phyloP scores from a whole-genome alignment of 2,888 invertebrate species.

The Carcina quercana region DNA sequence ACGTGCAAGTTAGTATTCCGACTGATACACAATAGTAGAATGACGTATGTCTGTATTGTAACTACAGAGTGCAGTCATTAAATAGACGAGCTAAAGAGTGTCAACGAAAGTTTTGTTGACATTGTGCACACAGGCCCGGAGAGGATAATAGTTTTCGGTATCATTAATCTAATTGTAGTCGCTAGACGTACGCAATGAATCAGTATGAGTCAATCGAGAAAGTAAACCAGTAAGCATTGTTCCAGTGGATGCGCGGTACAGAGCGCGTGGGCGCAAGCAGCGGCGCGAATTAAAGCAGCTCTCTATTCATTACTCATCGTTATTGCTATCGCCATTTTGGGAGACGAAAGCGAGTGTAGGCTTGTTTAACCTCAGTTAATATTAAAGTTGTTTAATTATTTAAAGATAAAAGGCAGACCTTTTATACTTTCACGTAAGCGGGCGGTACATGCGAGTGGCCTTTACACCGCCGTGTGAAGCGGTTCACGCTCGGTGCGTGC shows the following conservation, averaged over 20 bases:
- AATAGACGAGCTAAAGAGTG: constrained; percentile 15
- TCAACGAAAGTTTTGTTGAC: constrained; percentile 46
- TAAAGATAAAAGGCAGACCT: constrained; percentile 33
- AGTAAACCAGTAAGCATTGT: constrained; percentile 73
- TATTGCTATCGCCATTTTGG: constrained; percentile 68
- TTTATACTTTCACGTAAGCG: constrained; percentile 39
- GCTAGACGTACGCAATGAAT: constrained; percentile 62
- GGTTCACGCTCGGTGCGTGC: constrained; percentile 47
- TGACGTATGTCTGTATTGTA: too few species aligned
- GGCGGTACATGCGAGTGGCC: constrained; percentile 43
- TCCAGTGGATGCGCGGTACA: constrained; percentile 64
- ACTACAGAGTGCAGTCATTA: too few species aligned
- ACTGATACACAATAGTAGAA: too few species aligned
- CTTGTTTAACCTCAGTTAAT: constrained; percentile 38
- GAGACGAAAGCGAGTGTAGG: constrained; percentile 69
- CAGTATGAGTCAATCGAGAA: constrained; percentile 72
- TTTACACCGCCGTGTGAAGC: constrained; percentile 34
- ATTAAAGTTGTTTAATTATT: constrained; percentile 35
- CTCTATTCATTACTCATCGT: constrained; percentile 74
- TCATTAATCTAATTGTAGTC: constrained; percentile 63
- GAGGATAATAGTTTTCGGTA: constrained; percentile 41
- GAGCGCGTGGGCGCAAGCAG: constrained; percentile 61
- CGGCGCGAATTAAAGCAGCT: constrained; percentile 70
- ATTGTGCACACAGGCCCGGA: constrained; percentile 34
- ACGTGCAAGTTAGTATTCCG: constrained; percentile 3